Base-by-base conservation (phyloP, 2,797 vertebrate species). In the Erethizon dorsatum region DNA sequence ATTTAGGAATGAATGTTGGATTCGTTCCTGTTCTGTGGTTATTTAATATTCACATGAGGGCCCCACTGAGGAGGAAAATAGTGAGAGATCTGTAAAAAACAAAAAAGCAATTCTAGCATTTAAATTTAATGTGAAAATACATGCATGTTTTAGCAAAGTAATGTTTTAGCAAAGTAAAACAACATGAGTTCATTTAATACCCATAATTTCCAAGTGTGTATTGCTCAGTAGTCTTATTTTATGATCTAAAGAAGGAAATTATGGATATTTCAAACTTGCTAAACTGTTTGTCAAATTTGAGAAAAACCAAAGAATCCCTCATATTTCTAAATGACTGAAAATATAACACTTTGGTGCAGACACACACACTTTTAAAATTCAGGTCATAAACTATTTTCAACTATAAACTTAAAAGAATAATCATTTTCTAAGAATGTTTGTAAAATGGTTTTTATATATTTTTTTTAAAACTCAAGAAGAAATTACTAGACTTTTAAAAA, bases 71-170 rank as follows among this genome's bases (percentile, higher is more conserved):
- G 85, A 80, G 37, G 57, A 80, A 97, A 63, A 57, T 11, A 83
- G 63, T 59, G n/a, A 75, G 83, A 90, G 41, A 63, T 45, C 54
- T 79, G 13, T 84, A 88, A 83, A 94, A 80, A 61, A 89, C 33
- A 93, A 45, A 54, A 37, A 52, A 90, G 13, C 4, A 12, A 85
- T 52, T 82, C n/a, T 82, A 84, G 37, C 50, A 67, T 89, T 98
- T 95, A 94, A 86, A 69, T 94, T 94, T 59, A 71, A 90, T 93
- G 67, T 24, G 26, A 91, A 93, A 97, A 93, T 47, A 87, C 22
- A 24, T 20, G 13, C 54, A 47, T 63, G n/a, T 63, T 75, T 31
- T 73, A 87, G 24, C 13, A 90, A 83, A 97, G 26, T 73, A 83
- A 84, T 63, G n/a, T 63, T 75, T 31, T 73, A 87, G 24, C 13